phyloP scores from a whole-genome alignment of 1,140 invertebrate species.

The Drosophila cardini region DNA sequence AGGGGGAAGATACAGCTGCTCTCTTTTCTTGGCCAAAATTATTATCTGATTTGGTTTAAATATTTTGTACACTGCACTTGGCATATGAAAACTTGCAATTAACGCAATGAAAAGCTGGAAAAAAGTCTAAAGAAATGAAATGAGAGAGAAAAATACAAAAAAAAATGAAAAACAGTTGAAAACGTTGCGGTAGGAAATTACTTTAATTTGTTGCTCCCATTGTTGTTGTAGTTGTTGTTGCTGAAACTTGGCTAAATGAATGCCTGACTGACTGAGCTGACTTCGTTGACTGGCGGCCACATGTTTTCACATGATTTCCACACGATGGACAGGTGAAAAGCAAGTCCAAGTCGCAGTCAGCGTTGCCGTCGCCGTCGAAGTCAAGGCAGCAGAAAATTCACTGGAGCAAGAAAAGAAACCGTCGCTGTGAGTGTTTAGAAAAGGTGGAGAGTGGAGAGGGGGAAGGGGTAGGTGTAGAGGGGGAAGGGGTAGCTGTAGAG shows the following conservation, averaged over 20 bases:
- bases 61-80: slow-evolving; percentile 51
- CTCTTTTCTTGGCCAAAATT: slow-evolving; percentile 7
- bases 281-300: slow-evolving; percentile 63
- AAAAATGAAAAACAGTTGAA: slow-evolving; percentile 36
- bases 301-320: slow-evolving; percentile 83
- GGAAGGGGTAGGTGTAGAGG: neutral
- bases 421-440: slow-evolving; percentile 23
- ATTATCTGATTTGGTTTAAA: slow-evolving; percentile 36
- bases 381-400: slow-evolving; percentile 52
- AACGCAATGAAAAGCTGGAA: slow-evolving; percentile 36
- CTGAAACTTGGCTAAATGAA: slow-evolving; percentile 75
- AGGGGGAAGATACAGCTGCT: slow-evolving; percentile 28
- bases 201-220: slow-evolving; percentile 78
- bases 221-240: slow-evolving; percentile 55
- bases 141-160: slow-evolving; percentile 30
- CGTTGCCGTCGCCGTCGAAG: slow-evolving; percentile 10
- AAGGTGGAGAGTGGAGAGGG: neutral
- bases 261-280: slow-evolving; percentile 62
- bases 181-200: slow-evolving; percentile 80
- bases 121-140: slow-evolving; percentile 17
- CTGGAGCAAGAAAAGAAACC: slow-evolving; percentile 63
- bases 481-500: neutral
- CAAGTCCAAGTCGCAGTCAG: slow-evolving; percentile 63
- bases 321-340: slow-evolving; percentile 80
- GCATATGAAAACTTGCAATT: slow-evolving; percentile 71